Percentiles rank a stretch among this genome's conserved stretches.
Evolutionary conservation across 2,113 vertebrate species (phyloP).

Genomic region (Sula dactylatra): DNA sequence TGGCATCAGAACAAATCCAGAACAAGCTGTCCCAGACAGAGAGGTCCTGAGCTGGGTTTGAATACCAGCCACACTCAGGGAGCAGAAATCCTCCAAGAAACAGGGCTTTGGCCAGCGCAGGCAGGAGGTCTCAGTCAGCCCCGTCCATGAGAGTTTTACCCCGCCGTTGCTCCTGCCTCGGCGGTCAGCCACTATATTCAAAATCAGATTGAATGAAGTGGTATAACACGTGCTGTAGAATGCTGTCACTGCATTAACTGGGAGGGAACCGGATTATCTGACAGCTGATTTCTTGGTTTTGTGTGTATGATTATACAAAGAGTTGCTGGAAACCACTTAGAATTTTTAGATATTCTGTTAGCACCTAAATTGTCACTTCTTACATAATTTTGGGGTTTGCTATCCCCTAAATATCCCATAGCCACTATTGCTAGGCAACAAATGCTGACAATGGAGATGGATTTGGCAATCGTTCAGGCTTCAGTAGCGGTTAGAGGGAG

Average conservation of each 20-base stretch:
- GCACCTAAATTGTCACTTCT: not conserved
- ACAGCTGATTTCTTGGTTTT: not conserved
- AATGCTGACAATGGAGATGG: not conserved
- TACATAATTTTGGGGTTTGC: not conserved
- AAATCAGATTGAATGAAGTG: not conserved
- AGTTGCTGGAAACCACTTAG: not conserved
- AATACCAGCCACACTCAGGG: not conserved
- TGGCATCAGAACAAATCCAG: not conserved
- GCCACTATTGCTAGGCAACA: not conserved
- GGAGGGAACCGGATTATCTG: no score
- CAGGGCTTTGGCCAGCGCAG: not conserved
- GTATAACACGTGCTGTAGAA: not conserved
- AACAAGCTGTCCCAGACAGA: not conserved
- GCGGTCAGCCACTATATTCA: not conserved
- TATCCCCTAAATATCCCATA: not conserved
- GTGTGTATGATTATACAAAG: not conserved
- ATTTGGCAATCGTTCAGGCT: not conserved
- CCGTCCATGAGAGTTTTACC: not conserved
- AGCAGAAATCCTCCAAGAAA: not conserved
- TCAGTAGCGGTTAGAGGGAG: not conserved
- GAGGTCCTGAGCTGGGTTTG: not conserved
- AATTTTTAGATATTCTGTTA: not conserved
- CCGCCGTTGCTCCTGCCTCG: rapidly evolving
- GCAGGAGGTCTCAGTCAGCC: not conserved
- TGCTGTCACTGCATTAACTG: not conserved